A percentile compares a stretch with the other conserved stretches of the same genome.
phyloP scores from a whole-genome alignment of 2,797 vertebrate species.

The Silurus lanzhouensis region DNA sequence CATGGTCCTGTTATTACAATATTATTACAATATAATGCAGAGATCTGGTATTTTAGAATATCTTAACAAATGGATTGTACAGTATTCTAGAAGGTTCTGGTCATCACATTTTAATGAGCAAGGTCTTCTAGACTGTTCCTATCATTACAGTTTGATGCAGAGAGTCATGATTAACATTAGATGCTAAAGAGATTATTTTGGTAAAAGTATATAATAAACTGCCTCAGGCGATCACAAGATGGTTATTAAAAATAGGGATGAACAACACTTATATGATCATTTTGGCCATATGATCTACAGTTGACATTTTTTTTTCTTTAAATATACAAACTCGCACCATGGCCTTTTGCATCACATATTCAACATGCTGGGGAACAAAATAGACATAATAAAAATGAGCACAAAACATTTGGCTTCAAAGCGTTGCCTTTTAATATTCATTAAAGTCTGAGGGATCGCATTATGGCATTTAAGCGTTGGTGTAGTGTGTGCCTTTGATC shows the following conservation, averaged over 20 bases:
- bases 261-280: not conserved
- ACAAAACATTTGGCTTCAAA: conserved; percentile 77
- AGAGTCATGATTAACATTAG: not conserved
- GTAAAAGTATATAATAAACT: not conserved
- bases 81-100: not conserved
- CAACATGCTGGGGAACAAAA: conserved; percentile 73
- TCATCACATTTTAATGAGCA: not conserved
- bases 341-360: conserved; percentile 62
- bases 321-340: not conserved
- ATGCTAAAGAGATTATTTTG: not conserved
- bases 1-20: not conserved
- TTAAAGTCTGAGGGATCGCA: conserved; percentile 75
- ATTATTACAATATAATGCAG: not conserved
- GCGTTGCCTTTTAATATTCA: conserved; percentile 66
- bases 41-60: not conserved
- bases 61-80: not conserved
- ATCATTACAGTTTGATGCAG: not conserved
- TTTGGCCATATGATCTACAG: not conserved
- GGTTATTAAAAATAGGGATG: not conserved
- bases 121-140: not conserved
- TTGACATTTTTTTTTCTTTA: too few relatives aligned
- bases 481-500: conserved; percentile 70
- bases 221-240: not conserved
- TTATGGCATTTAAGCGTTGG: conserved; percentile 72
- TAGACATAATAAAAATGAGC: conserved; percentile 75